Conservation (phyloP, 2,113 vertebrate genomes). For the Stigmatopora nigra region DNA sequence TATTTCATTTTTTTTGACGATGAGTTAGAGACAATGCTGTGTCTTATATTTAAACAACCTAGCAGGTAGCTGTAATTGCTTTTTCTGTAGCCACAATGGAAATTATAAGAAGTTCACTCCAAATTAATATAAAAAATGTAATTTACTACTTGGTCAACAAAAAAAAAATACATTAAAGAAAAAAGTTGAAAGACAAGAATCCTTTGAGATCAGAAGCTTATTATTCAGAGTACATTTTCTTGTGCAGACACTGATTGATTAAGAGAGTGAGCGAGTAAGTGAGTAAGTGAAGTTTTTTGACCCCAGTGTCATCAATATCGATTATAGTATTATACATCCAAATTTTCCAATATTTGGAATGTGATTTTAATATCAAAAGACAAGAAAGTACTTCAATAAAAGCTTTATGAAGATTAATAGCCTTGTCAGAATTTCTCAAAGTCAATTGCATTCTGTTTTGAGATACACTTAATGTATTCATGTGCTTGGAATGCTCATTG, state of each 20-base stretch:
- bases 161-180: no score
- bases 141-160: no score
- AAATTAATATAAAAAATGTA: background rate
- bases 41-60: slow-evolving; percentile 19
- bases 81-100: no score
- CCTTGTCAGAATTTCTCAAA: background rate
- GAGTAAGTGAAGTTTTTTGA: background rate
- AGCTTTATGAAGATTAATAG: background rate
- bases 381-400: background rate
- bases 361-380: background rate
- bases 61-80: slow-evolving; percentile 7
- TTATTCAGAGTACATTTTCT: no score
- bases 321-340: background rate
- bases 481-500: background rate
- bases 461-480: background rate
- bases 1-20: background rate
- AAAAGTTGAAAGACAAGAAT: no score
- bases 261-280: no score
- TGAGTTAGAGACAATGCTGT: slow-evolving; percentile 17
- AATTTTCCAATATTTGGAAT: background rate
- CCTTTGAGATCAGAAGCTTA: no score
- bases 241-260: no score
- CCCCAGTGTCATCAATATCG: background rate
- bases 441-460: background rate
- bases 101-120: background rate